phyloP scores from a whole-genome alignment of 2,888 invertebrate genomes.

The Eupithecia exiguata region DNA sequence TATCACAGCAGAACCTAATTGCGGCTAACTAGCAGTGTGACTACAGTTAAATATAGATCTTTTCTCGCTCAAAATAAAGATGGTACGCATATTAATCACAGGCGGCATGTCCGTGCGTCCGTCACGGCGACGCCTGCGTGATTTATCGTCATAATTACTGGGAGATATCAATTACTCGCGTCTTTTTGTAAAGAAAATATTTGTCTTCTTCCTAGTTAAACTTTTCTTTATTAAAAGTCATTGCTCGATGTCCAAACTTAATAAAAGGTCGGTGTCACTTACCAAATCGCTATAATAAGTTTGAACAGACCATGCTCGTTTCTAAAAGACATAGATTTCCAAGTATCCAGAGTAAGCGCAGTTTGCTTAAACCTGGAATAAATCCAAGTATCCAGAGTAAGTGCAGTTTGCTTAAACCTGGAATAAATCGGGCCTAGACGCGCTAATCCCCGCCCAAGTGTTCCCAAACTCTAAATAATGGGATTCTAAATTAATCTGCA shows the following conservation, averaged over 20 bases:
- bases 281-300: not conserved
- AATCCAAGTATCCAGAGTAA: constrained; percentile 33
- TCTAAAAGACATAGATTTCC: constrained; percentile 28
- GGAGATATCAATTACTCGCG: constrained; percentile 29
- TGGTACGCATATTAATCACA: constrained; percentile 57
- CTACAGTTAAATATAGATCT: constrained; percentile 33
- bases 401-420: constrained; percentile 28
- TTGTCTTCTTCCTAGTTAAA: not conserved
- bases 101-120: constrained; percentile 63
- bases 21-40: constrained; percentile 19
- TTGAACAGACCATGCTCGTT: not conserved
- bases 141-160: constrained; percentile 68
- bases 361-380: constrained; percentile 33
- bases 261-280: no score
- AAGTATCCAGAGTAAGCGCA: constrained; percentile 29
- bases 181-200: constrained; percentile 5
- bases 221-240: not conserved
- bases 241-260: no score
- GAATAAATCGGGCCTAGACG: constrained; percentile 38
- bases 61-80: constrained; percentile 16
- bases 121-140: constrained; percentile 61
- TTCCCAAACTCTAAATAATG: constrained; percentile 30
- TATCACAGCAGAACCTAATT: not conserved
- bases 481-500: constrained; percentile 29
- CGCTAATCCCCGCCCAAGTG: constrained; percentile 37